Evolutionary conservation across 2,888 invertebrate genomes (phyloP).

Genomic region (Trachelus troglodyta): DNA sequence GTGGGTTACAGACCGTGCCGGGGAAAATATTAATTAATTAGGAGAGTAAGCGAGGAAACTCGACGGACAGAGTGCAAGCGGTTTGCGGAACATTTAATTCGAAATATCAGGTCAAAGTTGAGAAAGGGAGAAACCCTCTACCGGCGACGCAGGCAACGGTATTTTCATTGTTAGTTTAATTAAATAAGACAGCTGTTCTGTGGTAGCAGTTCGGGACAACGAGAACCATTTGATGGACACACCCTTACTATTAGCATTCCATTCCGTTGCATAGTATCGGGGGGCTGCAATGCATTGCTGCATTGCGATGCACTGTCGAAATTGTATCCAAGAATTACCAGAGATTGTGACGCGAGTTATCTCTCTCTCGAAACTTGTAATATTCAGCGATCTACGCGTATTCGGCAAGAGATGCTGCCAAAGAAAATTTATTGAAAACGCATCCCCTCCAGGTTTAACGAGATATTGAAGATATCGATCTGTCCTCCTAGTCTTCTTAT

Average conservation of each 20-base stretch:
- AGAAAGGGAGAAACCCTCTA: neutral
- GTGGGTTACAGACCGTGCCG: neutral
- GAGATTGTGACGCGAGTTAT: neutral
- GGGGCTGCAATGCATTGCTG: neutral
- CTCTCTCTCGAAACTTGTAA: neutral
- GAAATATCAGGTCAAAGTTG: constrained; percentile 33
- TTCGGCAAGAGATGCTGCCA: neutral
- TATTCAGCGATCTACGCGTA: neutral
- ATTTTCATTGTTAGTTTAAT: constrained; percentile 38
- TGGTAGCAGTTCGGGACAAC: neutral
- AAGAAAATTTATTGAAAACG: constrained; percentile 2
- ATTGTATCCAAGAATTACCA: neutral
- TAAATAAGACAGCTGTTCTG: constrained; percentile 43
- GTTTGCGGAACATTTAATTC: constrained; percentile 31
- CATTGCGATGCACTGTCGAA: neutral
- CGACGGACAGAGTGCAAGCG: constrained; percentile 6
- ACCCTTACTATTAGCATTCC: neutral
- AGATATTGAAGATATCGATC: neutral
- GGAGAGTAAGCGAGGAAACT: constrained; percentile 14
- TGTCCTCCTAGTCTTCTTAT: too few species aligned
- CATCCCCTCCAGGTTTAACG: neutral
- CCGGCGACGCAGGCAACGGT: constrained; percentile 13
- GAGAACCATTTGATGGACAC: neutral
- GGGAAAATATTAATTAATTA: constrained; percentile 48
- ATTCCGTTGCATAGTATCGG: neutral